phyloP scores from a whole-genome alignment of 2,888 invertebrate species.

The Digitonthophagus gazella region DNA sequence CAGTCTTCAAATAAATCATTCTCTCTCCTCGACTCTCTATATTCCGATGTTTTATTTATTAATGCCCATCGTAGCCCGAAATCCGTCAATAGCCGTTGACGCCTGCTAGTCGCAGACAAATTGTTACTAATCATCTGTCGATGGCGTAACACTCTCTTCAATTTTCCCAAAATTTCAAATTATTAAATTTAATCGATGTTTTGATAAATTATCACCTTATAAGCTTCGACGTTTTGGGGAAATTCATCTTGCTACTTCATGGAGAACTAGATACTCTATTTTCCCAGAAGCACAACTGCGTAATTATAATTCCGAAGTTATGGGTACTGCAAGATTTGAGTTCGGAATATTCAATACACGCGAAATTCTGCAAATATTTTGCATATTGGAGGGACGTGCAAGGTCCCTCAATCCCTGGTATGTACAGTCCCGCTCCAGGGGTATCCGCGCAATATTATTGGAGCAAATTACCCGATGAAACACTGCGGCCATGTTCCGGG shows the following conservation, averaged over 20 bases:
- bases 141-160: background rate
- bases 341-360: background rate
- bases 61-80: slow-evolving; percentile 16
- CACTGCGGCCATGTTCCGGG: background rate
- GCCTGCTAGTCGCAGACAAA: background rate
- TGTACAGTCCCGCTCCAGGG: background rate
- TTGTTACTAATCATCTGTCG: slow-evolving; percentile 8
- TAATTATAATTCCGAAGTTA: background rate
- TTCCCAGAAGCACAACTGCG: background rate
- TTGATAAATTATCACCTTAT: no score
- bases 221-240: no score
- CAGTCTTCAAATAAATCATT: slow-evolving; percentile 37
- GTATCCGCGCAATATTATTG: background rate
- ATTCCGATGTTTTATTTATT: slow-evolving; percentile 27
- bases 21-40: slow-evolving; percentile 21
- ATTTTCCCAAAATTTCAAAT: background rate
- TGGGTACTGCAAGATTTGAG: background rate
- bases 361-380: background rate
- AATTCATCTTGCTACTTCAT: no score
- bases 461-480: background rate
- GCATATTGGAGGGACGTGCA: background rate
- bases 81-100: slow-evolving; percentile 16
- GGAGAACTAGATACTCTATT: background rate
- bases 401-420: background rate
- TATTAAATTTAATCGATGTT: background rate